These are phyloP conservation scores for Callinectes sapidus DNA, from an alignment of 2,888 invertebrate species.

Conservation along the genomic window DNA sequence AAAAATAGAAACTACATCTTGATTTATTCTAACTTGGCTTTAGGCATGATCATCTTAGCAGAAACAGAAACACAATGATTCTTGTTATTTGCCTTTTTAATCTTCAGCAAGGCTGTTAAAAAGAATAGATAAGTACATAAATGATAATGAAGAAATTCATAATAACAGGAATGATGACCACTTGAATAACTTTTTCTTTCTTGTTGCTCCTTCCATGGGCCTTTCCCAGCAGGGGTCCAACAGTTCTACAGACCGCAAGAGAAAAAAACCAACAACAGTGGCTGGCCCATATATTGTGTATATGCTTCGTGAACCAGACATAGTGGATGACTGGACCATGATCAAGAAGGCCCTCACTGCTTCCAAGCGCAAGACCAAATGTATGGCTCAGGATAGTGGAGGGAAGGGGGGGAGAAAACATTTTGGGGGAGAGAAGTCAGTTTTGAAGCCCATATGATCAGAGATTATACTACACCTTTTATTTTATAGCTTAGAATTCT, in stretches of 20 bases:
- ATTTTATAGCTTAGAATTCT: too few relatives aligned
- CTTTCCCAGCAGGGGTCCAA: conserved; percentile 49
- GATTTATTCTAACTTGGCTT: too few relatives aligned
- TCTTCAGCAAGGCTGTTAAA: too few relatives aligned
- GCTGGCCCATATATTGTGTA: conserved; percentile 96
- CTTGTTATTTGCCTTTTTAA: too few relatives aligned
- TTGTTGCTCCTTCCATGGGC: neutral
- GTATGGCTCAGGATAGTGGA: conserved; percentile 45
- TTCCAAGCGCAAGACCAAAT: conserved; percentile 74
- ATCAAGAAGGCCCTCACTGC: conserved; percentile 86
- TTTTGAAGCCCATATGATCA: too few relatives aligned
- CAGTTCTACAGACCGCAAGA: conserved; percentile 73
- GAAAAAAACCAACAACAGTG: conserved; percentile 86
- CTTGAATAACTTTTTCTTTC: neutral
- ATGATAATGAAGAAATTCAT: neutral
- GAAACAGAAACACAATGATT: too few relatives aligned
- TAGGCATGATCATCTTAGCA: too few relatives aligned
- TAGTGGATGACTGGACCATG: conserved; percentile 95
- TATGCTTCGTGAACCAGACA: conserved; percentile 94
- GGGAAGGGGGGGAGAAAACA: neutral
- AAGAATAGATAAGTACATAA: too few relatives aligned
- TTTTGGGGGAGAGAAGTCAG: too few relatives aligned
- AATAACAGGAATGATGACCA: neutral
- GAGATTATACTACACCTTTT: too few relatives aligned
- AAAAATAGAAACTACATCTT: too few relatives aligned